These are phyloP conservation scores for Gymnocypris eckloni DNA, from an alignment of 2,797 vertebrate genomes.

Conservation along the genomic window DNA sequence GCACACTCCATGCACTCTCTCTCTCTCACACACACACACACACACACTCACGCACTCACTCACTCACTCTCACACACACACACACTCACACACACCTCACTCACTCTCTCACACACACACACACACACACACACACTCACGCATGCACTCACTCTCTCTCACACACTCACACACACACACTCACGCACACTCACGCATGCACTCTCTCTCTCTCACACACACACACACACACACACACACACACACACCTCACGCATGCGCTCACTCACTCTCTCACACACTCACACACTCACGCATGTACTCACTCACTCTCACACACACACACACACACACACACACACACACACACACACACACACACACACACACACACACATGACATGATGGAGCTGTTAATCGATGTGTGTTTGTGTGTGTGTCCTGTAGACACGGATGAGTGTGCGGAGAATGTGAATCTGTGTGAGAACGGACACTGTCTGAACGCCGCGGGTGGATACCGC, in stretches of 20 bases:
- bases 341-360: not conserved
- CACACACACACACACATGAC: constrained; percentile 73
- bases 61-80: too few relatives aligned
- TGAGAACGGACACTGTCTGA: constrained; percentile 91
- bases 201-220: too few relatives aligned
- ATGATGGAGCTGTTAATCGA: not conserved
- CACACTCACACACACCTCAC: too few relatives aligned
- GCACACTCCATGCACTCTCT: constrained; percentile 13
- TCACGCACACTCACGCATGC: not conserved
- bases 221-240: not conserved
- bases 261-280: too few relatives aligned
- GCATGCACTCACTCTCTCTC: not conserved
- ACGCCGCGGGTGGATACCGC: constrained; percentile 86
- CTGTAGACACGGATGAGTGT: constrained; percentile 89
- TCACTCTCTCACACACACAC: too few relatives aligned
- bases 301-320: not conserved
- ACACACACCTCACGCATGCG: too few relatives aligned
- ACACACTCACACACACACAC: not conserved
- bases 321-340: not conserved
- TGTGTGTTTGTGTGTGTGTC: constrained; percentile 40
- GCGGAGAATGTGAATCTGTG: constrained; percentile 90
- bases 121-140: not conserved
- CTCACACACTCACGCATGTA: not conserved
- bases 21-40: not conserved
- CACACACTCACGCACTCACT: not conserved